Percentiles rank a stretch among this genome's conserved stretches.
phyloP scores from a whole-genome alignment of 2,113 vertebrate genomes.

The Zosterops hypoxanthus region DNA sequence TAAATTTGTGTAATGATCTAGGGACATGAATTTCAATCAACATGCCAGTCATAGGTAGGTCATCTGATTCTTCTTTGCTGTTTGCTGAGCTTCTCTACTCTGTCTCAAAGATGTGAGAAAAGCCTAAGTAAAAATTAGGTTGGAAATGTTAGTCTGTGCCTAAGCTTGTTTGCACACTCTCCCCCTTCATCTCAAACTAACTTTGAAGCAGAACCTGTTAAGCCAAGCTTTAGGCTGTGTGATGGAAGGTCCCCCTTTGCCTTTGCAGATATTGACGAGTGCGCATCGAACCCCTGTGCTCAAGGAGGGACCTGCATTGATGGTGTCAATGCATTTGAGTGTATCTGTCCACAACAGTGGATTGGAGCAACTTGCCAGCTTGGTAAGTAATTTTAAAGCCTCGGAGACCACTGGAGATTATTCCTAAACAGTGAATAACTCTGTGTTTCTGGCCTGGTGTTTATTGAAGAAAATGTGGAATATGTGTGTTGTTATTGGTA shows the following conservation, averaged over 20 bases:
- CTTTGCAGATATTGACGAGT: slow-evolving; percentile 89
- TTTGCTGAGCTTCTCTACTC: neutral
- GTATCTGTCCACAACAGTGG: slow-evolving; percentile 91
- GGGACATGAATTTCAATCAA: neutral
- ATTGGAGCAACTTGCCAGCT: slow-evolving; percentile 92
- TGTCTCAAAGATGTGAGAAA: neutral
- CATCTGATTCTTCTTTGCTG: neutral
- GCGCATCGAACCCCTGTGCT: slow-evolving; percentile 87
- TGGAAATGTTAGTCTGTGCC: neutral
- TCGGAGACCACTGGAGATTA: neutral
- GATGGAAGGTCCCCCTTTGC: neutral
- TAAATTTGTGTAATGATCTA: neutral
- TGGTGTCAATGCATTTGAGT: slow-evolving; percentile 88
- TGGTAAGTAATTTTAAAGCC: slow-evolving; percentile 74
- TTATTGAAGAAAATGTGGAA: neutral
- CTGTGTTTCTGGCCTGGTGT: neutral
- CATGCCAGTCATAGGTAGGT: neutral
- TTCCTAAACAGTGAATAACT: neutral
- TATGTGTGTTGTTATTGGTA: neutral
- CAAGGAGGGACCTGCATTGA: slow-evolving; percentile 91
- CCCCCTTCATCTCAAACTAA: neutral
- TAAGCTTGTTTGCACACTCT: neutral
- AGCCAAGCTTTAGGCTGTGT: neutral
- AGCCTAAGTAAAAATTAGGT: neutral
- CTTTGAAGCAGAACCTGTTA: neutral